Base-by-base conservation (phyloP, 2,797 vertebrate species). In the Tiaroga cobitis region DNA sequence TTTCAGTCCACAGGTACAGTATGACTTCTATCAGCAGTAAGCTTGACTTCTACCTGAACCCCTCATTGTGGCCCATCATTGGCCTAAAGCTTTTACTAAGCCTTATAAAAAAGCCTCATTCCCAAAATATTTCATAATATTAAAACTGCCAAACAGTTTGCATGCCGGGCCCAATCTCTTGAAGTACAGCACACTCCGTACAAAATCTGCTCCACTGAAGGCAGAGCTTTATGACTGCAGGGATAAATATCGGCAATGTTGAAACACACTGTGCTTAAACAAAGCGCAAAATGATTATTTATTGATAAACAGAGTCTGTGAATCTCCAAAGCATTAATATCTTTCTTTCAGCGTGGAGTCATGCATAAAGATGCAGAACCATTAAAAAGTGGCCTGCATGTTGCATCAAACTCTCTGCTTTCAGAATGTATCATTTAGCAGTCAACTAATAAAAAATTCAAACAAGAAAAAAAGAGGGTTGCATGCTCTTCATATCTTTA, bases 1-100 rank as follows among this genome's bases (percentile, higher is more conserved):
- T 99, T 99, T 95, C 98, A 99, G 95, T 99, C 97, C 19, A 98
- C 98, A 96, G 98, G 98, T 99, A 72, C 90, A 91, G 46, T 49
- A 26, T 59, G 24, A 87, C 24, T 65, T 80, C 11, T 65, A 61
- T 43, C 77, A 43, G 37, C 56, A 13, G 29, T 19, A 49, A 49
- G 1, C 46, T 10, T 49, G n/a, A 39, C 37, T 41, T 26, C 21
- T 11, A 16, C 37, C 10, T 54, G 11, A 83, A 39, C 19, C 26
- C 3, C 8, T 26, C 9, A 59, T 26, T 63, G 21, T 70, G 19
- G 56, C 37, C 21, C 4, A 77, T 65, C 9, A 65, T 65, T 72
- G 18, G 5, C 51, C n/a, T 43, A 24, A 56, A 73, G 24, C 18
- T 34, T 21, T 77, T 16, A 59, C 19, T 77, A 11, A 9, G 29